Base-by-base conservation (phyloP, 2,888 invertebrate species). In the Lithophane leautieri region DNA sequence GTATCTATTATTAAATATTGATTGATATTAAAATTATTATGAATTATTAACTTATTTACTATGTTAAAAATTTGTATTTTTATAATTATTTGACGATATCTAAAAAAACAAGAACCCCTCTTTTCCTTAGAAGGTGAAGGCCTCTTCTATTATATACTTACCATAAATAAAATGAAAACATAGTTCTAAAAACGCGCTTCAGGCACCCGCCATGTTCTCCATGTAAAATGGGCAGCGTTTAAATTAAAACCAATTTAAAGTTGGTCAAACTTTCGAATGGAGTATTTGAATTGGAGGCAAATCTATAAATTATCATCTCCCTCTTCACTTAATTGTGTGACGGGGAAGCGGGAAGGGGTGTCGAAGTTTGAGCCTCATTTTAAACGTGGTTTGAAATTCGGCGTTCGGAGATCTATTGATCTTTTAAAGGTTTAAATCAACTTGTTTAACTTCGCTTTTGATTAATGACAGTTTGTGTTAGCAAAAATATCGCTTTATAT, bases 251-350 rank as follows among this genome's bases (percentile, higher is more conserved):
- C 78, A 78, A 86, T 86, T 78, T 70, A 81, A 84, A 86, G 84
- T 86, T 85, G 56, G 14, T 60, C 50, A 73, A 73, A 85, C 65
- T 76, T 86, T 76, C 66, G 22, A 77, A 65, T 61, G 40, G 62
- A 75, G 80, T 81, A 85, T 85, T 86, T 76, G 71, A 82, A 78
- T 73, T 83, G 81, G 61, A 81, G 61, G 81, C 72, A 86, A 86
- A 85, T 85, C 85, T 85, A 85, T 86, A 85, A 85, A 83, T 86
- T 86, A 83, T 81, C 76, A 76, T 86, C 85, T 84, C 85, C 74
- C 82, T 73, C 85, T 80, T 70, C 72, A 71, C 65, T 82, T 85
- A 72, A 85, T 85, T 82, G 76, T 84, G 74, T 74, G 63, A 76
- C 52, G 69, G 73, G 54, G 58, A 34, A 68, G 40, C 11, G 52